A percentile compares a stretch with the other conserved stretches of the same genome.
Conservation (phyloP, 2,113 vertebrate species). For the Actenoides lindsayi region DNA sequence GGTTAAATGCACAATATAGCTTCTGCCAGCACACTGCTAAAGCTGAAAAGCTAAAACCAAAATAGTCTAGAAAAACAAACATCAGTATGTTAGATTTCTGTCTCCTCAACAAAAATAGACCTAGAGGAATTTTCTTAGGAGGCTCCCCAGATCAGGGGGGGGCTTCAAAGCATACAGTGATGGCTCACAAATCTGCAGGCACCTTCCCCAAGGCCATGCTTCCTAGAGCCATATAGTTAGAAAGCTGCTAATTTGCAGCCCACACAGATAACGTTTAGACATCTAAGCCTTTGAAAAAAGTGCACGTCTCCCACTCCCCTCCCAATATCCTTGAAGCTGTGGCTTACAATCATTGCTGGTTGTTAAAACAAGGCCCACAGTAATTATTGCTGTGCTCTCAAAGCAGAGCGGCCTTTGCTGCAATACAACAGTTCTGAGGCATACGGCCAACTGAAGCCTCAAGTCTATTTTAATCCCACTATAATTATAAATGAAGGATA, state of each 20-base stretch:
- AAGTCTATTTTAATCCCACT: constrained; percentile 37
- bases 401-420: not conserved
- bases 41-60: not conserved
- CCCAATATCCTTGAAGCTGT: not conserved
- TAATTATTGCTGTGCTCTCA: not conserved
- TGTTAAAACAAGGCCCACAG: not conserved
- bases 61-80: not conserved
- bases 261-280: constrained; percentile 17
- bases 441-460: not conserved
- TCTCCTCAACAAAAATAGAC: not conserved
- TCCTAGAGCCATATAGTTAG: not conserved
- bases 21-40: not conserved
- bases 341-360: not conserved
- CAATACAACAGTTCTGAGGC: constrained; percentile 3
- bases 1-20: not conserved
- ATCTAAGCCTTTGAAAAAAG: not conserved
- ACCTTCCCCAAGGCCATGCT: not conserved
- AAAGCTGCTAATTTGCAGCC: constrained; percentile 19
- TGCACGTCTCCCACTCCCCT: not conserved
- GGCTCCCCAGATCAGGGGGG: not conserved
- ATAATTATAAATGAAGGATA: constrained; percentile 47
- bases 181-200: not conserved
- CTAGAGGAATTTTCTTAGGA: not conserved
- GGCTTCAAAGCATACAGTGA: not conserved
- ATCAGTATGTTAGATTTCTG: not conserved